Base-by-base conservation (phyloP, 2,888 invertebrate species). In the Diaphora mendica region DNA sequence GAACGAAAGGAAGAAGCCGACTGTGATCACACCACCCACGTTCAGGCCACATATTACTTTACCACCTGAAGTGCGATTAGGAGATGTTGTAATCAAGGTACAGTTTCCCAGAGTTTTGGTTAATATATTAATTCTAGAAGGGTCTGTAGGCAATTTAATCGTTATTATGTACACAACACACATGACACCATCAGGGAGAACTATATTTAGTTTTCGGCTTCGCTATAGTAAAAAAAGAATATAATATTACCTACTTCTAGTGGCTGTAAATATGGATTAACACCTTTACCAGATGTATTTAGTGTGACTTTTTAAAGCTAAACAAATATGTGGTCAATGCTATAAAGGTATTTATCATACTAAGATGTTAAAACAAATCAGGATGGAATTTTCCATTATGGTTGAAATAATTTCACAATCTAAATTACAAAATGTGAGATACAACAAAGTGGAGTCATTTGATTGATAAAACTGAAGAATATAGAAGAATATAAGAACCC, bases 41-140 rank as follows among this genome's bases (percentile, higher is more conserved):
- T 96, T 96, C 86, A 91, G 96, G 84, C 96, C 96, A 59, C 96
- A 96, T 81, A 96, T 96, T 82, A 96, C 96, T 0, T 87, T 96
- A 74, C 96, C 96, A n/a, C 95, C 96, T n/a, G 96, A 96, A 86
- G 96, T 95, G 44, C 95, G 93, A 70, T 88, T 95, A 30, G 96
- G 96, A 5, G 95, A 95, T 82, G 88, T 96, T 70, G 95, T 93
- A 9, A 92, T 93, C 72, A 96, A 96, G 93, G 96, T 95, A 59
- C 70, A 62, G 62, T 70, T 17, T 68, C n/a, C 5, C 8, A 15
- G 3, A 59, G 15, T 59, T 15, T 13, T 15, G 0, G 13, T 4
- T 59, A 0, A 15, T 4, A 59, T 3, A n/a, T n/a, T n/a, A 55
- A n/a, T n/a, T 11, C n/a, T 51, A 51, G 3, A n/a, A n/a, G n/a